A percentile compares a stretch with the other conserved stretches of the same genome.
These are phyloP conservation scores for Xestia ashworthii DNA, from an alignment of 2,888 invertebrate species.

Conservation along the genomic window DNA sequence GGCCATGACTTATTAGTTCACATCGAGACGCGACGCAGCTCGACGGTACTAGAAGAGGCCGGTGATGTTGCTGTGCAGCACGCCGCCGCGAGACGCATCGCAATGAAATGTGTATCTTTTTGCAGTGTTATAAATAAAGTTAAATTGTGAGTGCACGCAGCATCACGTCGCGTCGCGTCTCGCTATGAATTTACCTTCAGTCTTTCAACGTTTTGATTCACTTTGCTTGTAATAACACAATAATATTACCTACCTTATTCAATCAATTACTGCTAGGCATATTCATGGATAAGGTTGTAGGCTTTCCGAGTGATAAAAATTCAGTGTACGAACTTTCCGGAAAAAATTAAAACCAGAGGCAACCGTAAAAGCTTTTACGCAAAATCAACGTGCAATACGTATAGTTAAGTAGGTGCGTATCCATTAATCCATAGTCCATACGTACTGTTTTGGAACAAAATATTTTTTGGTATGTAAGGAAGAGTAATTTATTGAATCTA, in stretches of 20 bases:
- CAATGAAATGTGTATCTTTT: too few species aligned
- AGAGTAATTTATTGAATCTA: not conserved
- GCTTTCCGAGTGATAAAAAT: slow-evolving; percentile 5
- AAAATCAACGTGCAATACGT: slow-evolving; percentile 44
- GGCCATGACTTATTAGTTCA: too few species aligned
- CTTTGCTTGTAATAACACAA: not conserved
- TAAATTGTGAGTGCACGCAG: too few species aligned
- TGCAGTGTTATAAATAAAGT: too few species aligned
- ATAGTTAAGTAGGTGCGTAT: not conserved
- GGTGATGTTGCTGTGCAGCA: too few species aligned
- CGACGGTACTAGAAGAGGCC: too few species aligned
- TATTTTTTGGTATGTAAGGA: not conserved
- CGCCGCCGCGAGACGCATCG: too few species aligned
- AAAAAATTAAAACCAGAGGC: slow-evolving; percentile 28
- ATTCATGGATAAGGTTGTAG: not conserved
- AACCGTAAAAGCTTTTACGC: slow-evolving; percentile 51
- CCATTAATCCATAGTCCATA: slow-evolving; percentile 19
- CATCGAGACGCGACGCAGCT: too few species aligned
- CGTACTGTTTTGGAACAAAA: slow-evolving; percentile 13
- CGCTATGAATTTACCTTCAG: too few species aligned
- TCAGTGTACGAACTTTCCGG: slow-evolving; percentile 28
- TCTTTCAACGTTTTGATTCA: not conserved
- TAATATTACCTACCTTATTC: not conserved
- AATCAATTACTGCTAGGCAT: not conserved
- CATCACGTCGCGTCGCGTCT: too few species aligned